Evolutionary conservation across 2,888 invertebrate species (phyloP).

Genomic region (Lypha dubia): DNA sequence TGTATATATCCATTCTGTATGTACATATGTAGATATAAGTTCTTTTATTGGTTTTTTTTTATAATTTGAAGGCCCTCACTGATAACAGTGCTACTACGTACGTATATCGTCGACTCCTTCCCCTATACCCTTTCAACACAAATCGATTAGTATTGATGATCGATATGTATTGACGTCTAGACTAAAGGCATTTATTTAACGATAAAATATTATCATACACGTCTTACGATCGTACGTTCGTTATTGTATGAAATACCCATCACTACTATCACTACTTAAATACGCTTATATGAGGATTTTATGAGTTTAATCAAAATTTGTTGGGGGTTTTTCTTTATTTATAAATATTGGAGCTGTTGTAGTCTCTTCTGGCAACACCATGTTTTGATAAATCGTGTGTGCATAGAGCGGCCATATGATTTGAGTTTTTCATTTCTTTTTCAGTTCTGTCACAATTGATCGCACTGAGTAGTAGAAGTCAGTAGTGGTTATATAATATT

Average conservation of each 20-base stretch:
- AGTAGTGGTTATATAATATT: constrained; percentile 68
- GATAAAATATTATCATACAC: background rate
- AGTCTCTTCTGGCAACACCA: constrained; percentile 51
- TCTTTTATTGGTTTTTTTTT: background rate
- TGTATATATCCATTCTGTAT: too few species aligned
- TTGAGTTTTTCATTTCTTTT: constrained; percentile 52
- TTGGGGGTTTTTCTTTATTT: constrained; percentile 40
- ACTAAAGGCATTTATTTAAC: background rate
- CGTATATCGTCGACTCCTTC: background rate
- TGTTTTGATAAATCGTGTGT: constrained; percentile 41
- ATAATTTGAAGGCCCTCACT: background rate
- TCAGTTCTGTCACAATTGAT: constrained; percentile 68
- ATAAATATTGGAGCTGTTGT: constrained; percentile 10
- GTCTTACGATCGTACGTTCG: background rate
- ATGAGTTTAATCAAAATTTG: background rate
- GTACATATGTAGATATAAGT: too few species aligned
- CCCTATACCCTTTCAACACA: background rate
- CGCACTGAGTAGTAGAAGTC: constrained; percentile 59
- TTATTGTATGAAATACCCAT: background rate
- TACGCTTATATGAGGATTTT: constrained; percentile 27
- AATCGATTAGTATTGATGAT: background rate
- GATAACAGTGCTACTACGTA: background rate
- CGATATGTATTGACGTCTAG: constrained; percentile 10
- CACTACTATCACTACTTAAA: background rate
- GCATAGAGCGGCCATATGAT: constrained; percentile 67